phyloP scores from a whole-genome alignment of 2,797 vertebrate species.

The Phylloscopus collybita region DNA sequence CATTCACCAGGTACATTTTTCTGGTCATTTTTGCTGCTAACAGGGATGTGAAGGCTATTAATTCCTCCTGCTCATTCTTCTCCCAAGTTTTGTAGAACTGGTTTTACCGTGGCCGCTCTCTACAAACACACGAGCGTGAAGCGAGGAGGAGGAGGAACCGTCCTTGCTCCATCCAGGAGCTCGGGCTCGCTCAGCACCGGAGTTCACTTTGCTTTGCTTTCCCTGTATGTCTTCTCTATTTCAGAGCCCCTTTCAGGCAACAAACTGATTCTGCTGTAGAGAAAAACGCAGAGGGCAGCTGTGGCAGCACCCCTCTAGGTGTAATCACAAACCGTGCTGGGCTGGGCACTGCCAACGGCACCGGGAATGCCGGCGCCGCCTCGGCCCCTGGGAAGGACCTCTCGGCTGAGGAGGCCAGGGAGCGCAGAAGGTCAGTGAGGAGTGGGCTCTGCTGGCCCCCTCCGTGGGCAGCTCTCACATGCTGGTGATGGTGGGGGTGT shows the following conservation, averaged over 20 bases:
- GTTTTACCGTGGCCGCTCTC: background rate
- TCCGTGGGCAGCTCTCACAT: background rate
- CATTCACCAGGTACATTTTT: background rate
- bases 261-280: conserved; percentile 73
- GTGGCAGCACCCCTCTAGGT: conserved; percentile 73
- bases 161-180: background rate
- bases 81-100: background rate
- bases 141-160: background rate
- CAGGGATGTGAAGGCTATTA: background rate
- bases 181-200: background rate
- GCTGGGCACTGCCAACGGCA: conserved; percentile 69
- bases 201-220: conserved; percentile 62
- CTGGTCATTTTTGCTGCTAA: background rate
- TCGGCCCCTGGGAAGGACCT: conserved; percentile 67
- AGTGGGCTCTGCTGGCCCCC: background rate
- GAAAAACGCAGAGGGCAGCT: conserved; percentile 66
- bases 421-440: conserved; percentile 76
- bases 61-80: background rate
- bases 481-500: background rate
- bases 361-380: conserved; percentile 40
- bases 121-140: background rate
- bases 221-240: conserved; percentile 62
- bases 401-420: conserved; percentile 73
- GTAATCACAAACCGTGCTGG: conserved; percentile 76
- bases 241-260: conserved; percentile 76